Percentiles rank a stretch among this genome's conserved stretches.
These are phyloP conservation scores for Idaea aversata DNA, from an alignment of 2,888 invertebrate genomes.

Conservation along the genomic window DNA sequence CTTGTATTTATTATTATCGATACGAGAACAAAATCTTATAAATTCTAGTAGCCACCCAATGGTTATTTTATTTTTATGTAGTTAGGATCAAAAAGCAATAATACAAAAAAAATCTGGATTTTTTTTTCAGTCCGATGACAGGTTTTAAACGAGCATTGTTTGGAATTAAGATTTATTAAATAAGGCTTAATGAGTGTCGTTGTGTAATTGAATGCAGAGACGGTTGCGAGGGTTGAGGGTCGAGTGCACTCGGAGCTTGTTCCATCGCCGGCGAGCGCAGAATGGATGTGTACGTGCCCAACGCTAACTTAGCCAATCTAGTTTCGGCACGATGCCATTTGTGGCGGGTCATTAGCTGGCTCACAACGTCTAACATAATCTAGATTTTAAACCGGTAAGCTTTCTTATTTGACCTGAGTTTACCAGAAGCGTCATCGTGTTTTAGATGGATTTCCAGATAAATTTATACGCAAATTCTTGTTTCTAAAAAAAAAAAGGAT, in stretches of 20 bases:
- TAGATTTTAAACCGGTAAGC: neutral
- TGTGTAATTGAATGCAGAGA: conserved; percentile 53
- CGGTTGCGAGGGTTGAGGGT: conserved; percentile 36
- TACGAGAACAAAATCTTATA: conserved; percentile 36
- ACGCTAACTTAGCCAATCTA: conserved; percentile 72
- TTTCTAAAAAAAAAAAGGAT: neutral
- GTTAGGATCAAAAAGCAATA: neutral
- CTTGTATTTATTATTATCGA: conserved; percentile 70
- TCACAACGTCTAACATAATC: conserved; percentile 15
- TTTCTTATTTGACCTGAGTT: neutral
- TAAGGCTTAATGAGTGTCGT: conserved; percentile 31
- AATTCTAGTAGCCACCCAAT: neutral
- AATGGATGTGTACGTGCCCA: conserved; percentile 67
- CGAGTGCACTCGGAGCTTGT: conserved; percentile 36
- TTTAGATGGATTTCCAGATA: neutral
- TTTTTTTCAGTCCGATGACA: neutral
- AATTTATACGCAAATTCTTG: conserved; percentile 1
- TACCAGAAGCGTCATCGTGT: neutral
- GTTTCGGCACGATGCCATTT: conserved; percentile 41
- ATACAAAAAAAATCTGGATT: neutral
- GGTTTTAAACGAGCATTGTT: neutral
- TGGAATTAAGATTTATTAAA: neutral
- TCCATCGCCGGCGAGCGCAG: conserved; percentile 53
- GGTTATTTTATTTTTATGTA: neutral
- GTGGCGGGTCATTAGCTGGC: conserved; percentile 49